Base-by-base conservation (phyloP, 2,797 vertebrate species). In the Chaetophractus vellerosus region DNA sequence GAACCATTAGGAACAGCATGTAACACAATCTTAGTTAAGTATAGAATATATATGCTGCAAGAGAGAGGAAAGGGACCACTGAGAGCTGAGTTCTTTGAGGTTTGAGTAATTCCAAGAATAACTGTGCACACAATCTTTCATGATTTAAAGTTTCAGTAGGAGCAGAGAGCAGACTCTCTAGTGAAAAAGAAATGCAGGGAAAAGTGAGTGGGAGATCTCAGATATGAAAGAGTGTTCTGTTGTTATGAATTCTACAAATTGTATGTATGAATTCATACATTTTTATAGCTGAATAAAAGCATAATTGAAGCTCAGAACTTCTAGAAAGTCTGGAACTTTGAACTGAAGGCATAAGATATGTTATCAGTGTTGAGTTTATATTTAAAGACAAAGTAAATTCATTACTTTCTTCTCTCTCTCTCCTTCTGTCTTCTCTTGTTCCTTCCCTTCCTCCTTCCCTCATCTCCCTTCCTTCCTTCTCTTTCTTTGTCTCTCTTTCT, bases 71-170 rank as follows among this genome's bases (percentile, higher is more conserved):
- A n/a, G 18, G 26, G 68, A 82, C 57, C 16, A 18, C 0, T 10
- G 26, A 86, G 1, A 38, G 48, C 0, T 3, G 2, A 36, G 52
- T 76, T 88, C 38, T 50, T 61, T 23, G 50, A 95, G 59, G 2
- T 28, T 68, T 69, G 31, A 87, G 78, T 28, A 79, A 24, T 38
- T 88, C 36, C 50, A 82, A 36, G 6, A 57, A 57, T 41, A 89
- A n/a, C 3, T 1, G 64, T 69, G 19, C 69, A 86, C 5, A 79
- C 28, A 86, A 63, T 24, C 9, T 2, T 81, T 90, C 50, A 64
- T 64, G 68, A 92, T 69, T 96, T 88, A 82, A 63, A 5, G 41
- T 86, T 91, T 90, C 50, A 63, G 1, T 86, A 33, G 11, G 4
- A 19, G 18, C 59, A 90, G 18, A 71, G 52, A 64, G 14, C 28